phyloP scores from a whole-genome alignment of 1,140 invertebrate genomes.

The Druon quercuslanigerum region DNA sequence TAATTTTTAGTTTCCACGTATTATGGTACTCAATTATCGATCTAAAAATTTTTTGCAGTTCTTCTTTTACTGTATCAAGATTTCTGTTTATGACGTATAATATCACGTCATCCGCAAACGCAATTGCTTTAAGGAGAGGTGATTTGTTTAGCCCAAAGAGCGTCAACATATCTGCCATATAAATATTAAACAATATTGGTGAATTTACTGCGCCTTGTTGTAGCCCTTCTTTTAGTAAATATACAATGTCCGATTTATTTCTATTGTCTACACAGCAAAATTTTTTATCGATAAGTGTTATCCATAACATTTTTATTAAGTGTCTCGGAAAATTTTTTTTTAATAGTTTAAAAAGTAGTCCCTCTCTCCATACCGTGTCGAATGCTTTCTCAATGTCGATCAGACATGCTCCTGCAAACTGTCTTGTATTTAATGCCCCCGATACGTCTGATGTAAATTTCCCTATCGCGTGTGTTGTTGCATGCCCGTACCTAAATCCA shows the following conservation, averaged over 20 bases:
- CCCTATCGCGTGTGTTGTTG: not conserved
- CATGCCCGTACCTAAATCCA: not conserved
- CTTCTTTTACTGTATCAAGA: not conserved
- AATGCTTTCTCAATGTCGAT: not conserved
- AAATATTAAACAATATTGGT: constrained; percentile 8
- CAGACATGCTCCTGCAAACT: not conserved
- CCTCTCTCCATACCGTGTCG: not conserved
- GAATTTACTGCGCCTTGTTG: constrained; percentile 1
- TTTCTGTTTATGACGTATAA: not conserved
- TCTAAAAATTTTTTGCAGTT: constrained; percentile 19
- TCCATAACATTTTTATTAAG: not conserved
- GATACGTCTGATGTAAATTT: not conserved
- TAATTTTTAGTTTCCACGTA: too few species aligned
- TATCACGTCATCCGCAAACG: constrained; percentile 8
- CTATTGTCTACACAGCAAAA: not conserved
- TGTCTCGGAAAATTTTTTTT: not conserved
- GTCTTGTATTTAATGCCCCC: not conserved
- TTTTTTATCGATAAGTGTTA: not conserved
- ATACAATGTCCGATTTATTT: accelerated
- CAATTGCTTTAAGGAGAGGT: not conserved
- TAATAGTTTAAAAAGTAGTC: not conserved
- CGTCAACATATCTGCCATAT: not conserved
- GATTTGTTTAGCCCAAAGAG: not conserved
- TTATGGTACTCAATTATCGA: not conserved
- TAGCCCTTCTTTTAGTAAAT: not conserved